A percentile compares a stretch with the other conserved stretches of the same genome.
phyloP scores from a whole-genome alignment of 2,888 invertebrate genomes.

The Teleogryllus oceanicus region DNA sequence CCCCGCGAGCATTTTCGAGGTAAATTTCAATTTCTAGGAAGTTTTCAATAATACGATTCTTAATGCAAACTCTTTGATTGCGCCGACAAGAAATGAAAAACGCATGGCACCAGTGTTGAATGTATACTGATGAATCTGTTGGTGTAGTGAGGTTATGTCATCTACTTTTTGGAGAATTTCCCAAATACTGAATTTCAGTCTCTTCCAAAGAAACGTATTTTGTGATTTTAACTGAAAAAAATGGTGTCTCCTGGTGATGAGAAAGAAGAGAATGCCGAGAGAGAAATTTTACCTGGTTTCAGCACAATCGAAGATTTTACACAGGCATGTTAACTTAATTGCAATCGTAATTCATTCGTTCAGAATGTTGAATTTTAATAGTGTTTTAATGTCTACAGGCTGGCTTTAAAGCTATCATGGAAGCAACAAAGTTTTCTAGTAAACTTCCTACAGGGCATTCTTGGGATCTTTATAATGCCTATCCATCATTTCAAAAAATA shows the following conservation, averaged over 20 bases:
- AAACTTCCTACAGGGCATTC: slow-evolving; percentile 67
- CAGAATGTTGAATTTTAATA: background rate
- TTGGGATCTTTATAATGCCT: slow-evolving; percentile 72
- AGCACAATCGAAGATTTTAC: slow-evolving; percentile 28
- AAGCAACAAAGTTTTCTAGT: slow-evolving; percentile 68
- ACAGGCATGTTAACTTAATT: slow-evolving; percentile 20
- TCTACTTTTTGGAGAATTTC: too few species aligned
- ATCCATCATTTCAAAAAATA: slow-evolving; percentile 66
- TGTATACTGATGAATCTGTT: too few species aligned
- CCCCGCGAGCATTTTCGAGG: too few species aligned
- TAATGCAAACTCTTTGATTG: too few species aligned
- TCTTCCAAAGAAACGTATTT: too few species aligned
- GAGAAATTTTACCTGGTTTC: slow-evolving; percentile 31
- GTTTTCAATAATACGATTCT: too few species aligned
- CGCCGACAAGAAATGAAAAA: too few species aligned
- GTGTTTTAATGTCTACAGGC: slow-evolving; percentile 51
- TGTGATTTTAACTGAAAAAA: background rate
- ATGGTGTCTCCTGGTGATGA: slow-evolving; percentile 33
- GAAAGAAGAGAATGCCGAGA: slow-evolving; percentile 37
- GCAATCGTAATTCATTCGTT: background rate
- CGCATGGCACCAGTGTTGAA: too few species aligned
- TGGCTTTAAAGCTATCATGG: slow-evolving; percentile 62
- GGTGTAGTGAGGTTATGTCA: too few species aligned
- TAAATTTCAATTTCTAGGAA: too few species aligned
- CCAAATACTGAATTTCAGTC: too few species aligned